A percentile compares a stretch with the other conserved stretches of the same genome.
Evolutionary conservation across 1,140 invertebrate genomes (phyloP).

Genomic region (Cotesia typhae): DNA sequence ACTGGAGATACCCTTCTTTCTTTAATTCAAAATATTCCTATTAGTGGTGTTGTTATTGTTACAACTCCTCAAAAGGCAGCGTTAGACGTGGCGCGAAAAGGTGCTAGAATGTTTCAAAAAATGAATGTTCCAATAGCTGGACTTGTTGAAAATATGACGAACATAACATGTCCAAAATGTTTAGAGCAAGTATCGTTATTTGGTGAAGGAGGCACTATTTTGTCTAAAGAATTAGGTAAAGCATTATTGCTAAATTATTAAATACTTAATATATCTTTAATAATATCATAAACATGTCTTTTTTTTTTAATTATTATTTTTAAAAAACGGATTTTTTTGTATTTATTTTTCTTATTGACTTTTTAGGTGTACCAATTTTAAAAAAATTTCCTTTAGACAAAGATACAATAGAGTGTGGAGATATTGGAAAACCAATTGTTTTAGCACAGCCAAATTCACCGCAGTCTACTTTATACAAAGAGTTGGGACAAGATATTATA

Average conservation of each 20-base stretch:
- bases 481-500: slow-evolving; percentile 67
- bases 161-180: slow-evolving; percentile 78
- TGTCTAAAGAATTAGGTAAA: slow-evolving; percentile 67
- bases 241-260: slow-evolving; percentile 24
- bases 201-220: slow-evolving; percentile 66
- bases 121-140: slow-evolving; percentile 82
- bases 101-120: slow-evolving; percentile 83
- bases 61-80: slow-evolving; percentile 88
- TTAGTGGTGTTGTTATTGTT: slow-evolving; percentile 84
- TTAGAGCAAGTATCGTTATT: slow-evolving; percentile 71
- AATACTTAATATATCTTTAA: slow-evolving; percentile 10
- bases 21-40: slow-evolving; percentile 85
- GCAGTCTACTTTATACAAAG: slow-evolving; percentile 68
- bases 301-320: no score
- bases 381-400: slow-evolving; percentile 79
- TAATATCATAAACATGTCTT: not conserved
- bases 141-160: slow-evolving; percentile 87
- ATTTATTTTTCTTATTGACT: not conserved
- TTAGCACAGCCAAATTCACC: slow-evolving; percentile 72
- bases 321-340: no score
- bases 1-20: slow-evolving; percentile 92
- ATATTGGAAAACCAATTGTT: slow-evolving; percentile 81
- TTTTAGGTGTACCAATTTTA: slow-evolving; percentile 65
- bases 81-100: slow-evolving; percentile 81
- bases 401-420: slow-evolving; percentile 75